These are phyloP conservation scores for Dysidea cf. avara DNA, from an alignment of 37 sponge, comb jelly and placozoan species.

Conservation along the genomic window DNA sequence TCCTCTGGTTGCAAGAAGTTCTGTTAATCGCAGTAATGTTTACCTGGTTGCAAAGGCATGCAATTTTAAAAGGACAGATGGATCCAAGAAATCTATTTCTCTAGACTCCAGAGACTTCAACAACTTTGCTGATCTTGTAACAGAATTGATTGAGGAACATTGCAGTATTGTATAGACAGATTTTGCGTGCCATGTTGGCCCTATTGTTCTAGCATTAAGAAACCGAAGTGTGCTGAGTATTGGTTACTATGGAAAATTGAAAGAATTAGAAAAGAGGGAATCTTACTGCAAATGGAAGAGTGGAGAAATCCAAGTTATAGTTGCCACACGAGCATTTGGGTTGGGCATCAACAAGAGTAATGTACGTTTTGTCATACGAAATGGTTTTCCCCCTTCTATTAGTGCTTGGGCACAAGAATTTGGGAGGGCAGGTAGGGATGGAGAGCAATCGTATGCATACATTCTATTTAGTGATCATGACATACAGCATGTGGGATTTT, in stretches of 20 bases:
- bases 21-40: slow-evolving; percentile 2
- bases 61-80: background rate
- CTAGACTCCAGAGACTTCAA: background rate
- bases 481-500: slow-evolving; percentile 25
- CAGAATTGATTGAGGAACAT: background rate
- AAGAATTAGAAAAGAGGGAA: slow-evolving; percentile 3
- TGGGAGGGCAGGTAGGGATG: slow-evolving; percentile 37
- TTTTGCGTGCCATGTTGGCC: no score
- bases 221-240: background rate
- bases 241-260: no score
- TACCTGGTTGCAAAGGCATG: background rate
- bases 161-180: slow-evolving; percentile 25
- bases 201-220: no score
- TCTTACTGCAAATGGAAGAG: slow-evolving; percentile 4
- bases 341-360: background rate
- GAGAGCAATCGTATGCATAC: background rate
- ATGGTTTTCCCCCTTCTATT: slow-evolving; percentile 13
- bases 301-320: slow-evolving; percentile 4
- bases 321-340: slow-evolving; percentile 22
- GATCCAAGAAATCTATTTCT: background rate
- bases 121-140: background rate
- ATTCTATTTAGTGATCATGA: slow-evolving; percentile 26
- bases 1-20: background rate
- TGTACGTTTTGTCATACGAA: slow-evolving; percentile 11
- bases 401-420: slow-evolving; percentile 22